A percentile compares a stretch with the other conserved stretches of the same genome.
These are phyloP conservation scores for Synchiropus splendidus DNA, from an alignment of 2,113 vertebrate genomes.

Conservation along the genomic window DNA sequence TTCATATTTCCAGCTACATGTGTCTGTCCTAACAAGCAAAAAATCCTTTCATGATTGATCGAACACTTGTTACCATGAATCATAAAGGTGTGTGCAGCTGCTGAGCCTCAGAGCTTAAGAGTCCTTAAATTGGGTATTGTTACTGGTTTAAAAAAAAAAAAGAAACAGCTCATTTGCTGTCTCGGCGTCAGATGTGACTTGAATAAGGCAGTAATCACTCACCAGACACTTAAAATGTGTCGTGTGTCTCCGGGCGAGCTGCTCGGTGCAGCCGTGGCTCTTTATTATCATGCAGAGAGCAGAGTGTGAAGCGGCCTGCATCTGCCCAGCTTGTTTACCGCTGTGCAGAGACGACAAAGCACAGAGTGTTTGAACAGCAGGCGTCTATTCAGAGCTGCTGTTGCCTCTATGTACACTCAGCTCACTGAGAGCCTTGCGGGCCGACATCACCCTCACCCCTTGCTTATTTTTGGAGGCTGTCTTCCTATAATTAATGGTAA, in stretches of 20 bases:
- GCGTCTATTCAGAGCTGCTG: slow-evolving; percentile 9
- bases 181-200: slow-evolving; percentile 5
- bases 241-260: slow-evolving; percentile 17
- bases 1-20: slow-evolving; percentile 1
- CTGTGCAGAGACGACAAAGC: slow-evolving; percentile 9
- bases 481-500: too few species aligned
- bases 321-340: slow-evolving; percentile 41
- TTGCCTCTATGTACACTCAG: slow-evolving; percentile 13
- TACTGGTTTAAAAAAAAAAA: slow-evolving; percentile 14
- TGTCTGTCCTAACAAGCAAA: too few species aligned
- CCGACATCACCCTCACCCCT: too few species aligned
- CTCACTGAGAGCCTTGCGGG: background rate
- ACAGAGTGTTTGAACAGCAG: slow-evolving; percentile 36
- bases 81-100: too few species aligned
- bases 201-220: slow-evolving; percentile 14
- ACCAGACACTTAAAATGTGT: slow-evolving; percentile 29
- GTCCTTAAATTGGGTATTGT: slow-evolving; percentile 18
- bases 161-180: background rate
- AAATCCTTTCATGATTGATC: too few species aligned
- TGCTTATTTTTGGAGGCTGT: too few species aligned
- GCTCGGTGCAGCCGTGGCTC: slow-evolving; percentile 35
- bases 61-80: background rate
- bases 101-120: background rate
- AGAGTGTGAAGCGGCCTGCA: slow-evolving; percentile 32
- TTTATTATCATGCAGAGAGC: slow-evolving; percentile 42